phyloP scores from a whole-genome alignment of 2,888 invertebrate species.

The Melolontha melolontha region DNA sequence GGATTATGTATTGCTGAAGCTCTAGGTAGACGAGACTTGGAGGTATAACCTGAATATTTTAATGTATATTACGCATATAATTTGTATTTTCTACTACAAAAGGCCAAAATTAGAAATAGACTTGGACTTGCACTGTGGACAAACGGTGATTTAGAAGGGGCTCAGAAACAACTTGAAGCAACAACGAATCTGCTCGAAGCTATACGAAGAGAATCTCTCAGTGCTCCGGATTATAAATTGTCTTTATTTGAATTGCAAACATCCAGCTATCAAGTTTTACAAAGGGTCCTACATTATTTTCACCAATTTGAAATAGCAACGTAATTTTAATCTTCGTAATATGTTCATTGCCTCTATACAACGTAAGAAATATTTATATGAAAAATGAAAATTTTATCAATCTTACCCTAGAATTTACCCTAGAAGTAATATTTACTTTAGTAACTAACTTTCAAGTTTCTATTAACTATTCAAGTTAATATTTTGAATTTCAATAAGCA shows the following conservation, averaged over 20 bases:
- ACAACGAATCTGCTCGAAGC: slow-evolving; percentile 87
- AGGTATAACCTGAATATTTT: slow-evolving; percentile 65
- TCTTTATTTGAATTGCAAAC: slow-evolving; percentile 83
- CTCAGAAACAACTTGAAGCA: slow-evolving; percentile 89
- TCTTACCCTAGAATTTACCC: no score
- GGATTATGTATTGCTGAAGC: slow-evolving; percentile 87
- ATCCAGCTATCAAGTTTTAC: slow-evolving; percentile 89
- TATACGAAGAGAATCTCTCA: slow-evolving; percentile 73
- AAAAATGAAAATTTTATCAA: no score
- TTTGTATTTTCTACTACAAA: slow-evolving; percentile 46
- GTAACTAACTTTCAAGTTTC: no score
- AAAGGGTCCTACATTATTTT: slow-evolving; percentile 88
- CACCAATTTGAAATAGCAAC: no score
- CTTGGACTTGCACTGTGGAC: slow-evolving; percentile 92
- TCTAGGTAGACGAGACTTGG: slow-evolving; percentile 88
- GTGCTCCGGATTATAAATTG: slow-evolving; percentile 65
- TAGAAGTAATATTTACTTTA: no score
- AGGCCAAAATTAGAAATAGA: slow-evolving; percentile 86
- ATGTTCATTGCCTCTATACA: no score
- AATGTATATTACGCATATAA: not conserved
- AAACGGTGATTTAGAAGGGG: slow-evolving; percentile 87
- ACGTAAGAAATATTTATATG: no score
- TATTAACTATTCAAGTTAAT: no score
- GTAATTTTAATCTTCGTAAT: no score
- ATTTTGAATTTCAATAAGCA: no score